Base-by-base conservation (phyloP, 2,113 vertebrate genomes). In the Mustela lutreola region DNA sequence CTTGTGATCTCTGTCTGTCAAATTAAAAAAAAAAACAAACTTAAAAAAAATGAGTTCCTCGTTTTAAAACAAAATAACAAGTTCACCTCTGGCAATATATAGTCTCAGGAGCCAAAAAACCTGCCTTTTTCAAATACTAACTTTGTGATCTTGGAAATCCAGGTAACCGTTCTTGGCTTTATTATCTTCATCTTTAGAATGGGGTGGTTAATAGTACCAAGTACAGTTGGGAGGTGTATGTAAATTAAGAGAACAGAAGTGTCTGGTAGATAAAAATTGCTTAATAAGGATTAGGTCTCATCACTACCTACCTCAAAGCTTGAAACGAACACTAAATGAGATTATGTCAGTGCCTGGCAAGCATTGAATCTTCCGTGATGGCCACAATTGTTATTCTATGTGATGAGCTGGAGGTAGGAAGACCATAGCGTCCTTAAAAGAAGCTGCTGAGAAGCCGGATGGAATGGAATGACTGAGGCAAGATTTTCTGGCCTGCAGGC, bases 391-490 rank as follows among this genome's bases (percentile, higher is more conserved):
- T 71, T 85, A 73, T 80, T 73, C 21, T 31, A 45, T 75, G 28
- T n/a, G 82, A 67, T 15, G 8, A 21, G 22, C 53, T 91, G 28
- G n/a, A 48, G 24, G 24, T 24, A 71, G 31, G 14, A 56, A 65
- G 36, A 78, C 26, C 12, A 33, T 15, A 42, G n/a, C 45, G 7
- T 53, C 39, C 36, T 93, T 58, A 63, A 89, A 89, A 89, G 89
- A 90, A 96, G 24, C 42, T 42, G 18, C 63, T 76, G 33, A 91
- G 82, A 91, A 94, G 67, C 22, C 45, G 93, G 73, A 71, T 33
- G 12, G 42, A 86, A 78, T 19, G 36, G 24, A 91, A 50, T 16
- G 21, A 84, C 11, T 31, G 67, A 73, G 71, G 50, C 53, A 91
- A 94, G 48, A 36, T 22, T 45, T 56, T 45, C 24, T 11, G 11